Evolutionary conservation across 2,888 invertebrate species (phyloP).

Genomic region (Lysandra coridon): DNA sequence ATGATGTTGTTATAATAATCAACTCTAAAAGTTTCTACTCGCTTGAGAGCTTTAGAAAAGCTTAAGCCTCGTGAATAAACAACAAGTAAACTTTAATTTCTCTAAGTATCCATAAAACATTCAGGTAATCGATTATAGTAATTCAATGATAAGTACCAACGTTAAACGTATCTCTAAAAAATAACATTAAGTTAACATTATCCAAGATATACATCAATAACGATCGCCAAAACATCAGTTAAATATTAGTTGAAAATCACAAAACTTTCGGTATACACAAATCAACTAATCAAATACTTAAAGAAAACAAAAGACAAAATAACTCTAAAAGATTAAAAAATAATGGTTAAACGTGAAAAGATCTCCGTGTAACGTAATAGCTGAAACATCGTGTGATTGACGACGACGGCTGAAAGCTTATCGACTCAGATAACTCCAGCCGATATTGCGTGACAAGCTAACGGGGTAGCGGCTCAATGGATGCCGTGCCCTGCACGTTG

Average conservation of each 20-base stretch:
- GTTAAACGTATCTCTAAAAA: too few relatives aligned
- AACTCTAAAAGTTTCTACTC: not conserved
- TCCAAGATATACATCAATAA: too few relatives aligned
- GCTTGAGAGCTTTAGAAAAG: not conserved
- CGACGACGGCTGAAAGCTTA: slow-evolving; percentile 55
- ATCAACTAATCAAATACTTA: not conserved
- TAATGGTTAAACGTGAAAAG: not conserved
- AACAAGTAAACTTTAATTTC: not conserved
- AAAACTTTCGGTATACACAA: too few relatives aligned
- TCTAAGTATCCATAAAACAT: not conserved
- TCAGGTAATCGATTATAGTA: too few relatives aligned
- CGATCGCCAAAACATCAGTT: too few relatives aligned
- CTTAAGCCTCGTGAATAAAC: not conserved
- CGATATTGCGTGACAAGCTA: slow-evolving; percentile 65
- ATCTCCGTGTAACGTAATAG: not conserved
- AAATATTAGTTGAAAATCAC: too few relatives aligned
- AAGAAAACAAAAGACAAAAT: not conserved
- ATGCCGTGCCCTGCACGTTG: slow-evolving; percentile 40
- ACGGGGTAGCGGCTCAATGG: slow-evolving; percentile 47
- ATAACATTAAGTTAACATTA: too few relatives aligned
- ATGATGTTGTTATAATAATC: too few relatives aligned
- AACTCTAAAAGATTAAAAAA: not conserved
- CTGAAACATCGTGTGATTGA: slow-evolving; percentile 49
- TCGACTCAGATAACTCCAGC: slow-evolving; percentile 59
- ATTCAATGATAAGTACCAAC: too few relatives aligned